Evolutionary conservation across 2,888 invertebrate genomes (phyloP).

Genomic region (Ypsolopha scabrella): DNA sequence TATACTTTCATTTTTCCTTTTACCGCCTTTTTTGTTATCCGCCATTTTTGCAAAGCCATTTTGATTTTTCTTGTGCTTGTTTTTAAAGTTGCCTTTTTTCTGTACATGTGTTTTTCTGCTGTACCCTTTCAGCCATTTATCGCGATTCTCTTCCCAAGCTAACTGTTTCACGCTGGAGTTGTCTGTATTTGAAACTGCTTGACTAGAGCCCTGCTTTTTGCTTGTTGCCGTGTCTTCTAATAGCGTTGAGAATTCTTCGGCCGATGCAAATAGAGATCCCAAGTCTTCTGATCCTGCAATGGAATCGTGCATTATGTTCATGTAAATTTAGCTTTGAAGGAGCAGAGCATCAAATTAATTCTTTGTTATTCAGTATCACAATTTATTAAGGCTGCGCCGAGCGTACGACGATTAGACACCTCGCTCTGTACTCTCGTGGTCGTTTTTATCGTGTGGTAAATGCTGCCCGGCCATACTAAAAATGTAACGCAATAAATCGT

Average conservation of each 20-base stretch:
- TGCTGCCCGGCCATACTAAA: no score
- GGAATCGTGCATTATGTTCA: no score
- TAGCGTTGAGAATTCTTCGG: constrained; percentile 89
- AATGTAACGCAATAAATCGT: no score
- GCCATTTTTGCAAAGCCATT: constrained; percentile 20
- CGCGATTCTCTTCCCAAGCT: constrained; percentile 83
- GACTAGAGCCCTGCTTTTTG: constrained; percentile 73
- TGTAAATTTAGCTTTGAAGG: no score
- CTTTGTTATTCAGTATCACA: no score
- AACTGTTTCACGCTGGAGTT: constrained; percentile 84
- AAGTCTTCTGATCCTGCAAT: constrained; percentile 59
- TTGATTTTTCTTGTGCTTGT: constrained; percentile 19
- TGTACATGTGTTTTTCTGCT: constrained; percentile 55
- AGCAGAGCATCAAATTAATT: no score
- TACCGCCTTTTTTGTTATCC: constrained; percentile 32
- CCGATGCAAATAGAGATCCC: constrained; percentile 81
- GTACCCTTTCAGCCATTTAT: constrained; percentile 72
- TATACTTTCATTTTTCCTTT: constrained; percentile 28
- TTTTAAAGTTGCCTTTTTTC: constrained; percentile 20
- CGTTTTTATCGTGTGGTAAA: no score
- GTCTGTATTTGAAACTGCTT: constrained; percentile 79
- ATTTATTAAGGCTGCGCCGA: no score
- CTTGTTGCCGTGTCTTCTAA: constrained; percentile 85
- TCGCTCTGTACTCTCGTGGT: no score
- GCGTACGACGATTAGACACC: no score